Base-by-base conservation (phyloP, 2,888 invertebrate genomes). In the Conchocele bisecta region DNA sequence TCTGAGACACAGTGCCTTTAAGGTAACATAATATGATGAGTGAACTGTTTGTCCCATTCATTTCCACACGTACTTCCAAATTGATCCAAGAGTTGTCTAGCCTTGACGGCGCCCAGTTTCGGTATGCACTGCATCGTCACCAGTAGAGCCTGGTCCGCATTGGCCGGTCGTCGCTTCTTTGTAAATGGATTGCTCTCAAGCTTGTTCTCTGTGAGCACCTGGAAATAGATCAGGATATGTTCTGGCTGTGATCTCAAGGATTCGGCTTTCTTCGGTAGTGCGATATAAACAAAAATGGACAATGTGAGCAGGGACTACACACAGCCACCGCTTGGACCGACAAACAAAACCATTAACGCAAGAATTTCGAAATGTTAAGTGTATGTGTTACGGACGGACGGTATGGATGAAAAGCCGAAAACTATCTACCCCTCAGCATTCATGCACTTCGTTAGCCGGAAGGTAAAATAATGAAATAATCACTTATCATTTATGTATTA, bases 51-150 rank as follows among this genome's bases (percentile, higher is more conserved):
- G 20, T 88, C 89, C 66, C 88, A 89, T 20, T 87, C 82, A 17
- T 82, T 85, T 17, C 90, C 89, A 2, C 79, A 76, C 5, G 84
- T 85, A 58, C 61, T 68, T 66, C 31, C 17, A 54, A 28, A 89
- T 37, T 83, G 83, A 33, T 86, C 83, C 13, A 91, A 70, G 11
- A 91, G 76, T 28, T 79, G 69, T 50, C 79, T 79, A 17, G 89
- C 89, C 66, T 88, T 90, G 20, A 88, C 82, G 17, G 81, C 85
- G 15, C 90, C 89, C 2, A 91, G 76, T 50, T 83, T 86, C 13
- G 90, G 89, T 20, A 90, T 83, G 33, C 79, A 73, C 61, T 84
- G 86, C n/a, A 89, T 57, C 7, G 86, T 85, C 7, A 75, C 39
- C 13, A 89, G 66, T 11, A 88, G 44, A 11, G 77, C 72, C 24